Evolutionary conservation across 2,113 vertebrate species (phyloP), one percentile per base, ranked within the genome.

Genomic region (Speoplatyrhinus poulsoni): DNA sequence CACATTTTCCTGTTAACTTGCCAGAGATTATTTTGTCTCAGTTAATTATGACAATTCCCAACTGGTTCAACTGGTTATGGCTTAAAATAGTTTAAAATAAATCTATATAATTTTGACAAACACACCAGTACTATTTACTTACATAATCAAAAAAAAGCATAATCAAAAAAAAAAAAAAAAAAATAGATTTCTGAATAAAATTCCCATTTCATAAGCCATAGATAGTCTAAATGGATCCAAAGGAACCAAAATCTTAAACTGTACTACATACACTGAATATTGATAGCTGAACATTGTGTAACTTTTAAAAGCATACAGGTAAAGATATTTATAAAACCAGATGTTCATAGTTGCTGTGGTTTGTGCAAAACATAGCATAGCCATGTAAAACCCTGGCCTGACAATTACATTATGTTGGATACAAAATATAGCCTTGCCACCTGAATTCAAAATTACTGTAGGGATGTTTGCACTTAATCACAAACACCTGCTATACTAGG

Each of bases 1-100:
- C 60, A 49, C 6, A 6, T 46, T 69, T 11, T 62, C 13, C 15
- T 46, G 15, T 10, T 5, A 9, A 63, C 15, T 26, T 41, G 36
- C 36, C 36, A 72, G 15, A 48, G 9, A 66, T 13, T 10, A 54
- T 48, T 10, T 60, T 4, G 32, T 60, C 17, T 6, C 33, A 62
- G 47, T 60, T 72, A 8, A 62, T 66, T 62, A 68, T 57, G 61
- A 74, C 64, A 66, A 60, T 57, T 17, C 12, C 36, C 32, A 66
- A 67, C 63, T 53, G 19, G 65, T n/a, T 62, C 50, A 17, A n/a
- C 16, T 17, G 48, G 3, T 46, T 82, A 81, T 79, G 70, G 78
- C 73, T 83, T 82, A 0, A 33, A 66, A 48, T n/a, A 47, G 1
- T 12, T 36, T n/a, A 17, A 69, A 12, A 19, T 54, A 19, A 10